Conservation (phyloP, 2,888 invertebrate genomes). For the Nymphalis urticae region DNA sequence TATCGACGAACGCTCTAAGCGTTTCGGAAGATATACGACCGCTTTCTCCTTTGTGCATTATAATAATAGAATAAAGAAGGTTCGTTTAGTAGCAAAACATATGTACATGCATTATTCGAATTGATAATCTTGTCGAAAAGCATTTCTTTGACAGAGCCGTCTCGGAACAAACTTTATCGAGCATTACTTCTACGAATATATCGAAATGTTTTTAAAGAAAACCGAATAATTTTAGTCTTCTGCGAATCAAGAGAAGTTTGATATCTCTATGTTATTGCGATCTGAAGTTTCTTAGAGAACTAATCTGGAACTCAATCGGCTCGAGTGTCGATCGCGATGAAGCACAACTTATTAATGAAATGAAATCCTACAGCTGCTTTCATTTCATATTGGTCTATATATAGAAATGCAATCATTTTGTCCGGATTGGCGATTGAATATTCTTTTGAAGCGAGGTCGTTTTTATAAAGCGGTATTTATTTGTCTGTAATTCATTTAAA, state of each 20-base stretch:
- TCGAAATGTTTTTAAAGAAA: neutral
- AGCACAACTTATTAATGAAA: slow-evolving; percentile 29
- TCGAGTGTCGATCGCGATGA: slow-evolving; percentile 9
- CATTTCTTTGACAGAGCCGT: too few species aligned
- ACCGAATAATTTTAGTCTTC: slow-evolving; percentile 13
- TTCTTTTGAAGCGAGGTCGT: neutral
- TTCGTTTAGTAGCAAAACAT: too few species aligned
- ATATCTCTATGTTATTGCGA: slow-evolving; percentile 23
- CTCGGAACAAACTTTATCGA: too few species aligned
- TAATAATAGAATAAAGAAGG: too few species aligned
- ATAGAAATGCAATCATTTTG: neutral
- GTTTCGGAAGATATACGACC: too few species aligned
- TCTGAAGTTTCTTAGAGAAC: slow-evolving; percentile 18
- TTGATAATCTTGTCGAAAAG: too few species aligned
- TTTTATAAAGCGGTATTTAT: neutral
- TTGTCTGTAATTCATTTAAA: too few species aligned
- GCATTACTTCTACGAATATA: too few species aligned
- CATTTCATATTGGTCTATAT: neutral
- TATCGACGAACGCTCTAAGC: too few species aligned
- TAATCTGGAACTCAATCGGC: slow-evolving; percentile 28
- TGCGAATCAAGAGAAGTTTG: slow-evolving; percentile 8
- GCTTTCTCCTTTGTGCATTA: too few species aligned
- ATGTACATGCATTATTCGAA: too few species aligned
- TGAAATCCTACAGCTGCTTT: slow-evolving; percentile 27
- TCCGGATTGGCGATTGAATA: neutral